Evolutionary conservation across 2,797 vertebrate genomes (phyloP).

Genomic region (Austrolebias charrua): DNA sequence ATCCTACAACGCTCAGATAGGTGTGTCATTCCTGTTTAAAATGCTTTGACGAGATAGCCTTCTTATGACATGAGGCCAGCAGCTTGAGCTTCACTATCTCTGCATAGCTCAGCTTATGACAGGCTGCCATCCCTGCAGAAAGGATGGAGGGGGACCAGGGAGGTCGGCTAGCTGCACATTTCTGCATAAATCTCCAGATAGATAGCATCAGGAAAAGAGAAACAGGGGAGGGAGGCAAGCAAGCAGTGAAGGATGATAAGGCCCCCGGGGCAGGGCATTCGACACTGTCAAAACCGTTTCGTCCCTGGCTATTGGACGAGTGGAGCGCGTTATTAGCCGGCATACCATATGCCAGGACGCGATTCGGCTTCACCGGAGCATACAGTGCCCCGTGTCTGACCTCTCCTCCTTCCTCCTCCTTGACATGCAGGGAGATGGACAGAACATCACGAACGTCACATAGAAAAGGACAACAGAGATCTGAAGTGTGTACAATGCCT

Average conservation of each 20-base stretch:
- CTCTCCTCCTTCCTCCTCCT: conserved; percentile 43
- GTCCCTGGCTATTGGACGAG: conserved; percentile 73
- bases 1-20: conserved; percentile 46
- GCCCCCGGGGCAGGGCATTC: conserved; percentile 73
- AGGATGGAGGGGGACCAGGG: conserved; percentile 72
- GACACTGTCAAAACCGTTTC: conserved; percentile 78
- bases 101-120: conserved; percentile 76
- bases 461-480: conserved; percentile 21
- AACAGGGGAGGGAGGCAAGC: conserved; percentile 65
- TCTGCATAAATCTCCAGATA: conserved; percentile 78
- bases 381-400: conserved; percentile 68
- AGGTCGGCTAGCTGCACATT: conserved; percentile 74
- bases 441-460: conserved; percentile 39
- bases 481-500: conserved; percentile 19
- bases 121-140: conserved; percentile 71
- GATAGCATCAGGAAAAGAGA: conserved; percentile 75
- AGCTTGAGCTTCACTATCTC: conserved; percentile 69
- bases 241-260: conserved; percentile 74
- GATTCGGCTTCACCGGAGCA: conserved; percentile 72
- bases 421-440: conserved; percentile 59
- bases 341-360: conserved; percentile 71
- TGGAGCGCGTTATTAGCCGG: conserved; percentile 72
- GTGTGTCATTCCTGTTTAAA: conserved; percentile 58
- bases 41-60: conserved; percentile 66
- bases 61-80: conserved; percentile 67